Conservation (phyloP, 1,140 invertebrate species). For the Caerostris darwini region DNA sequence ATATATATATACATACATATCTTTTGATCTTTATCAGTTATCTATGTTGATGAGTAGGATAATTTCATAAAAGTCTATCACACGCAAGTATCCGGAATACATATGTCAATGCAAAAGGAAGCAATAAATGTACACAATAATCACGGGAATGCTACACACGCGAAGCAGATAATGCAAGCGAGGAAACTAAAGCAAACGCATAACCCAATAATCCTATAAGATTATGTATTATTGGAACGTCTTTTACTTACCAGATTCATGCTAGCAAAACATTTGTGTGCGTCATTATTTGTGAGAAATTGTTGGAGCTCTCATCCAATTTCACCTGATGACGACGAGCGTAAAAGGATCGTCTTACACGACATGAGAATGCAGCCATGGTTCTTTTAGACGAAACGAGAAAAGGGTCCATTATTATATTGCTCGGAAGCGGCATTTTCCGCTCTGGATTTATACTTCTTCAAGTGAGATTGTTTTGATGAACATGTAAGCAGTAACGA, state of each 20-base stretch:
- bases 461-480: conserved; percentile 1
- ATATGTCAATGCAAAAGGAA: background rate
- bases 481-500: background rate
- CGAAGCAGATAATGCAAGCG: background rate
- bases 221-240: conserved; percentile 19
- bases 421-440: too few relatives aligned
- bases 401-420: too few relatives aligned
- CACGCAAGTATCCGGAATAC: background rate
- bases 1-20: too few relatives aligned
- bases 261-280: background rate
- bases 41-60: too few relatives aligned
- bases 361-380: too few relatives aligned
- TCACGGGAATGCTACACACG: background rate
- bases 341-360: too few relatives aligned
- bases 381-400: too few relatives aligned
- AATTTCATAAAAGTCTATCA: too few relatives aligned
- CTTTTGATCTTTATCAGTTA: too few relatives aligned
- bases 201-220: background rate
- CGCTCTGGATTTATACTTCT: too few relatives aligned
- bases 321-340: conserved; percentile 24
- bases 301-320: conserved; percentile 1
- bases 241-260: background rate
- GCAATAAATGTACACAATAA: background rate
- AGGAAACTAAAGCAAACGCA: background rate
- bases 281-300: conserved; percentile 10